These are phyloP conservation scores for Epicauta chinensis DNA, from an alignment of 1,140 invertebrate species.

Conservation along the genomic window DNA sequence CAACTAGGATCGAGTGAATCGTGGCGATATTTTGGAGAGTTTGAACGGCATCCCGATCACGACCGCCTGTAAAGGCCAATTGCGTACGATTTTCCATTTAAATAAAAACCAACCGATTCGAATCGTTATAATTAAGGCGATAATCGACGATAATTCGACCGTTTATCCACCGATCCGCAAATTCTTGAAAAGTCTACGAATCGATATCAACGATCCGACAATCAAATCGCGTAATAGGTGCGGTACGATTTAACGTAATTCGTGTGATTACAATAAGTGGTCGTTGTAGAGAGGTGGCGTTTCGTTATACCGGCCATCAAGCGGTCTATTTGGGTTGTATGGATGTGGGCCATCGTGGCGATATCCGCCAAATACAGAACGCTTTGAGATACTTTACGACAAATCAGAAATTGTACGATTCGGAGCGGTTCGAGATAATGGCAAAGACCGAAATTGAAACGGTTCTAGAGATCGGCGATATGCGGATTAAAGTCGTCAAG, in stretches of 20 bases:
- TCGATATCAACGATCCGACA: constrained; percentile 25
- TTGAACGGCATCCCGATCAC: constrained; percentile 51
- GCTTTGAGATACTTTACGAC: constrained; percentile 38
- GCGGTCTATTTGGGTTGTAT: constrained; percentile 47
- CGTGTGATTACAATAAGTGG: too few species aligned
- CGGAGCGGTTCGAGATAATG: not conserved
- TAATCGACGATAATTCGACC: constrained; percentile 34
- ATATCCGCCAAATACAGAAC: constrained; percentile 51
- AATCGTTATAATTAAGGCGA: constrained; percentile 53
- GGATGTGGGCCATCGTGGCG: constrained; percentile 44
- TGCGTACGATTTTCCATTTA: constrained; percentile 48
- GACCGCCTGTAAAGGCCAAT: constrained; percentile 43
- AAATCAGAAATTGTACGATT: constrained; percentile 28
- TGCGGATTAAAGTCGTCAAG: constrained; percentile 46
- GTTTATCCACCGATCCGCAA: constrained; percentile 41
- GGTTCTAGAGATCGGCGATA: constrained; percentile 48
- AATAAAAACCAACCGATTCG: constrained; percentile 46
- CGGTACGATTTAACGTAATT: not conserved
- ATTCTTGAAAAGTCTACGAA: constrained; percentile 36
- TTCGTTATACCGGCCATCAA: constrained; percentile 36
- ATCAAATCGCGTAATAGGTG: not conserved
- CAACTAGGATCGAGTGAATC: constrained; percentile 51
- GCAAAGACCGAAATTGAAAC: not conserved
- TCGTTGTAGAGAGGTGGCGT: constrained; percentile 21
- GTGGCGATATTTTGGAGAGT: constrained; percentile 58